Conservation (phyloP, 2,888 invertebrate species). For the Drosophila subquinaria region DNA sequence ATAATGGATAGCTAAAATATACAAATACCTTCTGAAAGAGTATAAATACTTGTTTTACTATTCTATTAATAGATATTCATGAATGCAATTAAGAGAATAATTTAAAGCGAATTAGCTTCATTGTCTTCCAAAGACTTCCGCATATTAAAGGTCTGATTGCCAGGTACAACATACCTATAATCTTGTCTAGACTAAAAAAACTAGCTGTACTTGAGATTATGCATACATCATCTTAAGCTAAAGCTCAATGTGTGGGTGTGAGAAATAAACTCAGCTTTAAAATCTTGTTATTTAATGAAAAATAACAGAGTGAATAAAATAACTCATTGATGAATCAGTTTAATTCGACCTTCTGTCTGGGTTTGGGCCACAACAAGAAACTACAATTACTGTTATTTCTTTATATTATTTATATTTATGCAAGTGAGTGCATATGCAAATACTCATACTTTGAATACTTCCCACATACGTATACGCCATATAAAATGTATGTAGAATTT, state of each 20-base stretch:
- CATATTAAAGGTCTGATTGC: conserved; percentile 16
- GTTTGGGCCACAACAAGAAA: neutral
- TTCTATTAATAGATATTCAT: neutral
- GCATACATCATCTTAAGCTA: conserved; percentile 31
- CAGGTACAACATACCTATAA: conserved; percentile 6
- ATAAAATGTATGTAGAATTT: neutral
- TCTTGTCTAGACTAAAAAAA: conserved; percentile 39
- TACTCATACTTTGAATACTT: conserved; percentile 22
- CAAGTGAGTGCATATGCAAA: conserved; percentile 30
- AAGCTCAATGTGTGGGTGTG: conserved; percentile 38
- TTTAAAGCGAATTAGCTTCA: conserved; percentile 37
- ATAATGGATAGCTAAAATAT: neutral
- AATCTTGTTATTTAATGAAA: conserved; percentile 2
- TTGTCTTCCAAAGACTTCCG: conserved; percentile 36
- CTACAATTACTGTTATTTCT: conserved; percentile 6
- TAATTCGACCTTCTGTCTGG: conserved; percentile 23
- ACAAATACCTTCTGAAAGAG: neutral
- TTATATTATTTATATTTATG: conserved; percentile 9
- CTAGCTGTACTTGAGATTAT: conserved; percentile 69
- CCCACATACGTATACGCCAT: conserved; percentile 2
- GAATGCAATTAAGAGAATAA: neutral
- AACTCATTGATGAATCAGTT: conserved; percentile 31
- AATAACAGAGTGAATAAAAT: conserved; percentile 7
- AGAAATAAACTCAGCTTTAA: conserved; percentile 11
- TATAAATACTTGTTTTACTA: conserved; percentile 2